Evolutionary conservation across 2,797 vertebrate genomes (phyloP).

Genomic region (Cottoperca gobio): DNA sequence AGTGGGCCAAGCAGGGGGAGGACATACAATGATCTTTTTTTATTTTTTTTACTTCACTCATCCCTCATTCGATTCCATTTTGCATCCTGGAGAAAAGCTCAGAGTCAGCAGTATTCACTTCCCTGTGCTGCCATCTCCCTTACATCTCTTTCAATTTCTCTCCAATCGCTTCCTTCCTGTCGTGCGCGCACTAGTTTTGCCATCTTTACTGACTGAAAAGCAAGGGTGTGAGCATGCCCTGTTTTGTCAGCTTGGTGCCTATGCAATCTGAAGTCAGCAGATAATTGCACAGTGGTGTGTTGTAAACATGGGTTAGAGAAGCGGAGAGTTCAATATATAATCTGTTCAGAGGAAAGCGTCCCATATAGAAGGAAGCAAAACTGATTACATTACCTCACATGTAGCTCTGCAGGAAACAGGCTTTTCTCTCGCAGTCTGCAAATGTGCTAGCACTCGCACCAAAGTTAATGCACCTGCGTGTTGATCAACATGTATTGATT

Average conservation of each 20-base stretch:
- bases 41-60: slow-evolving; percentile 66
- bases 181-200: slow-evolving; percentile 1
- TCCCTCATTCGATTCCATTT: slow-evolving; percentile 69
- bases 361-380: slow-evolving; percentile 52
- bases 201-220: slow-evolving; percentile 35
- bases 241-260: slow-evolving; percentile 47
- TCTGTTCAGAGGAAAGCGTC: slow-evolving; percentile 57
- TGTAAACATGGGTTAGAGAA: slow-evolving; percentile 63
- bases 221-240: slow-evolving; percentile 25
- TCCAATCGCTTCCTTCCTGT: slow-evolving; percentile 37
- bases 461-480: slow-evolving; percentile 70
- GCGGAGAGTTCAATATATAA: slow-evolving; percentile 67
- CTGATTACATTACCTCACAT: slow-evolving; percentile 58
- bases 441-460: slow-evolving; percentile 47
- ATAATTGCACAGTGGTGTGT: slow-evolving; percentile 64
- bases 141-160: slow-evolving; percentile 62
- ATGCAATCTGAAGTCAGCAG: slow-evolving; percentile 59
- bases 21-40: slow-evolving; percentile 64
- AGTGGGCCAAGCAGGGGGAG: slow-evolving; percentile 58
- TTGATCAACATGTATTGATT: slow-evolving; percentile 85
- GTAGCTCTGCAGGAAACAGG: slow-evolving; percentile 39
- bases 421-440: slow-evolving; percentile 35
- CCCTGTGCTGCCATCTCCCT: slow-evolving; percentile 50
- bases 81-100: slow-evolving; percentile 60
- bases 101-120: slow-evolving; percentile 65